These are phyloP conservation scores for Cyanocitta stelleri DNA, from an alignment of 2,113 vertebrate genomes.

Conservation along the genomic window DNA sequence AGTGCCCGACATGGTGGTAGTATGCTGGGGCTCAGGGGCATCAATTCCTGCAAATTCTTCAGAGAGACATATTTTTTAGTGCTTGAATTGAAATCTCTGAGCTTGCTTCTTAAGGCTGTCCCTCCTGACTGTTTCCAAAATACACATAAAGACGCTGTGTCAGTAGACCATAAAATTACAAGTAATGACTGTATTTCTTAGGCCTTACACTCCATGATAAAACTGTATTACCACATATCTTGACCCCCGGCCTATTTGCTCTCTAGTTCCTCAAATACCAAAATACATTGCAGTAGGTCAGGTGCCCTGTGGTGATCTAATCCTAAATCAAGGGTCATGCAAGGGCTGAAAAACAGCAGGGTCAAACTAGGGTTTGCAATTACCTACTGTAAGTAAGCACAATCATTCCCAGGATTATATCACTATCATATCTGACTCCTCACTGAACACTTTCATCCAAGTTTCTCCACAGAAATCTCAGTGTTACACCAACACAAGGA, in stretches of 20 bases:
- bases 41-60: slow-evolving; percentile 42
- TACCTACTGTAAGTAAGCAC: neutral
- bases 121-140: neutral
- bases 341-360: neutral
- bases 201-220: neutral
- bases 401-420: neutral
- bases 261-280: neutral
- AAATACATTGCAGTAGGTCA: neutral
- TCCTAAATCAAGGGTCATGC: neutral
- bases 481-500: neutral
- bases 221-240: neutral
- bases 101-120: neutral
- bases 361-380: neutral
- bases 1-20: slow-evolving; percentile 81
- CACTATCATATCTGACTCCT: neutral
- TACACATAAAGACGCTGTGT: neutral
- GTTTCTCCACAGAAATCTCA: neutral
- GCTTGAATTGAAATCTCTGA: neutral
- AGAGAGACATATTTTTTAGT: neutral
- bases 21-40: neutral
- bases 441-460: neutral
- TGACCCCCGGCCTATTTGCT: neutral
- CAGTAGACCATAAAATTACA: neutral
- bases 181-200: neutral
- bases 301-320: neutral